phyloP scores from a whole-genome alignment of 2,888 invertebrate genomes.

The Drosophila kambysellisi region DNA sequence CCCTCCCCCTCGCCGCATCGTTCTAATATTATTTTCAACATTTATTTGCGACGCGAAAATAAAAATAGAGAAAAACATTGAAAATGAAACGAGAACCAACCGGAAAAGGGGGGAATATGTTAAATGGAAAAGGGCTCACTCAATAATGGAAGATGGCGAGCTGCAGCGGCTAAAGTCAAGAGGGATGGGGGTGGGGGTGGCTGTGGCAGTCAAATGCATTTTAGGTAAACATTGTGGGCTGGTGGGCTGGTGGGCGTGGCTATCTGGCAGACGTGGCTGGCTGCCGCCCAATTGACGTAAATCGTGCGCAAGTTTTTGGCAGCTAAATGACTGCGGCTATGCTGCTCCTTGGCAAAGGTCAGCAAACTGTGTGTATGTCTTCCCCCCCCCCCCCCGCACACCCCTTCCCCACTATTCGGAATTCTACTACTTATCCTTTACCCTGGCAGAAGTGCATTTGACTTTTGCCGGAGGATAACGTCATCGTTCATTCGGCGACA shows the following conservation, averaged over 20 bases:
- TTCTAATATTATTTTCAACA: conserved; percentile 73
- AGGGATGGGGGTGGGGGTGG: conserved; percentile 9
- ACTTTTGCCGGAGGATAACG: conserved; percentile 12
- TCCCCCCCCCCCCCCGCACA: neutral
- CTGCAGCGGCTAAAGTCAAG: neutral
- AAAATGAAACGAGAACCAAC: conserved; percentile 30
- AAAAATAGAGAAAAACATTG: conserved; percentile 35
- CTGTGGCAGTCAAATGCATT: conserved; percentile 60
- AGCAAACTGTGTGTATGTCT: conserved; percentile 55
- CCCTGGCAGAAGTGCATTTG: conserved; percentile 10
- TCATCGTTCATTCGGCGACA: neutral
- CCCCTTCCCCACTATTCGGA: neutral
- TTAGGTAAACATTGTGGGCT: conserved; percentile 67
- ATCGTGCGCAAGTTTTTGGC: conserved; percentile 76
- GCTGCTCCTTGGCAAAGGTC: conserved; percentile 61
- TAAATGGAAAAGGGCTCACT: conserved; percentile 42
- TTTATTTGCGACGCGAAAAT: conserved; percentile 77
- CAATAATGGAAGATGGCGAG: conserved; percentile 51
- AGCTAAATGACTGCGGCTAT: conserved; percentile 69
- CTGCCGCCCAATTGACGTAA: conserved; percentile 76
- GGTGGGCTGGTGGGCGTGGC: conserved; percentile 41
- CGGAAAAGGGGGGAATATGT: conserved; percentile 31
- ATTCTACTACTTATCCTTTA: neutral
- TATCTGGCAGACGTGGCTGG: conserved; percentile 51
- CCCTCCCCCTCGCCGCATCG: neutral